Conservation (phyloP, 1,140 invertebrate species). For the Drosophila murphyi region DNA sequence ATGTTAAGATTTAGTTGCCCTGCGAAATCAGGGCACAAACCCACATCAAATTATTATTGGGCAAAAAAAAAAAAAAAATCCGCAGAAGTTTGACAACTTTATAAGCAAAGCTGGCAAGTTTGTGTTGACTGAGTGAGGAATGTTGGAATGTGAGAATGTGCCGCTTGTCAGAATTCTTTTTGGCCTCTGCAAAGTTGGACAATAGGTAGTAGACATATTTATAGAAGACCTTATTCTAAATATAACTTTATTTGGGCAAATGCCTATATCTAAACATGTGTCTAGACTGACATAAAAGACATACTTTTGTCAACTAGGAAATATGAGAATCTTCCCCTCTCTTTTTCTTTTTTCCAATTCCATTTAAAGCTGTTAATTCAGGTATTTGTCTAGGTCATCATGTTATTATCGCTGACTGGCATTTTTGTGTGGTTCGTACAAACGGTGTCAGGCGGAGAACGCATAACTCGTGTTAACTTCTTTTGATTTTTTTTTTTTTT, state of each 20-base stretch:
- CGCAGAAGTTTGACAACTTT: neutral
- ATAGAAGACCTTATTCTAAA: constrained; percentile 20
- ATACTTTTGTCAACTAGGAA: neutral
- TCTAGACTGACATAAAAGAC: constrained; percentile 5
- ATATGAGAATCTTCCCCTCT: neutral
- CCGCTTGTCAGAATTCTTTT: neutral
- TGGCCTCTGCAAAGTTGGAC: neutral
- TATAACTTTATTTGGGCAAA: constrained; percentile 18
- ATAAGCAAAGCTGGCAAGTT: neutral
- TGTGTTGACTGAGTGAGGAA: neutral
- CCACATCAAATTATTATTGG: no score
- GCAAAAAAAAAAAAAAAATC: neutral
- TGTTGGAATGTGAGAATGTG: neutral
- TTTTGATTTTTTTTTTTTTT: neutral
- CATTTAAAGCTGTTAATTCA: constrained; percentile 46
- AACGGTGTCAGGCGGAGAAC: constrained; percentile 39
- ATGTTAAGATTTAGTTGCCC: no score
- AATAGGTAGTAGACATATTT: neutral
- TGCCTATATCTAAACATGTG: constrained; percentile 1
- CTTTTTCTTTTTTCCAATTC: neutral
- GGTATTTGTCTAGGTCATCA: constrained; percentile 49
- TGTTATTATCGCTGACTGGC: constrained; percentile 36
- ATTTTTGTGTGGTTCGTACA: constrained; percentile 21
- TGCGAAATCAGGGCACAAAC: no score
- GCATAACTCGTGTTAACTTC: constrained; percentile 35